phyloP scores from a whole-genome alignment of 2,888 invertebrate genomes.

The Brachylomia viminalis region DNA sequence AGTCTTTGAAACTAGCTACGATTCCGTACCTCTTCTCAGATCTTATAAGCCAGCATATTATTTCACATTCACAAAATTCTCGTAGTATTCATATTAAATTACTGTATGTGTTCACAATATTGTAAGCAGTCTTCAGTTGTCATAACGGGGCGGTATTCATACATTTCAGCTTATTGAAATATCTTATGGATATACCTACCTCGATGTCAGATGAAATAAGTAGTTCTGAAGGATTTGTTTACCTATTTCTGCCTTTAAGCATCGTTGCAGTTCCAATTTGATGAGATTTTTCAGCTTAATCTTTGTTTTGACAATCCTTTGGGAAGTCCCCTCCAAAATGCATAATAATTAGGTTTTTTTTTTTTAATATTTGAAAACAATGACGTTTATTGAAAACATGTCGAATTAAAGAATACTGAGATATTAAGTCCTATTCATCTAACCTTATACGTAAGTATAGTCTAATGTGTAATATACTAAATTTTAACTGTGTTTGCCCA shows the following conservation, averaged over 20 bases:
- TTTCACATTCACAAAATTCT: conserved; percentile 10
- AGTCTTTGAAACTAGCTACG: neutral
- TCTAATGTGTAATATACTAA: too few relatives aligned
- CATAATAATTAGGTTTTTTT: too few relatives aligned
- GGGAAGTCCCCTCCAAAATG: too few relatives aligned
- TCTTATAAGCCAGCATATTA: conserved; percentile 13
- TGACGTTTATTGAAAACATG: too few relatives aligned
- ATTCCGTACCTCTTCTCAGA: neutral
- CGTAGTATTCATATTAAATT: conserved; percentile 49
- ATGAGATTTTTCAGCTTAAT: too few relatives aligned
- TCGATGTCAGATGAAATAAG: neutral
- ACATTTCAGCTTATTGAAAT: conserved; percentile 53
- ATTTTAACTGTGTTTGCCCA: neutral
- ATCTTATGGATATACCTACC: conserved; percentile 2
- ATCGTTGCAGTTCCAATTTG: neutral
- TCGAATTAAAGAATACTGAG: too few relatives aligned
- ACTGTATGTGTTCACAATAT: conserved; percentile 37
- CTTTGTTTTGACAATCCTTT: neutral
- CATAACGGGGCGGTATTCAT: conserved; percentile 44
- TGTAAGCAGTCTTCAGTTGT: conserved; percentile 34
- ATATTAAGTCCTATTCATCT: too few relatives aligned
- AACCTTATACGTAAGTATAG: too few relatives aligned
- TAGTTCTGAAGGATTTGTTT: conserved; percentile 5
- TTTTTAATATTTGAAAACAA: too few relatives aligned
- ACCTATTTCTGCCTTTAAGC: neutral